Evolutionary conservation across 1,140 invertebrate genomes (phyloP).

Genomic region (Drosophila sucinea): DNA sequence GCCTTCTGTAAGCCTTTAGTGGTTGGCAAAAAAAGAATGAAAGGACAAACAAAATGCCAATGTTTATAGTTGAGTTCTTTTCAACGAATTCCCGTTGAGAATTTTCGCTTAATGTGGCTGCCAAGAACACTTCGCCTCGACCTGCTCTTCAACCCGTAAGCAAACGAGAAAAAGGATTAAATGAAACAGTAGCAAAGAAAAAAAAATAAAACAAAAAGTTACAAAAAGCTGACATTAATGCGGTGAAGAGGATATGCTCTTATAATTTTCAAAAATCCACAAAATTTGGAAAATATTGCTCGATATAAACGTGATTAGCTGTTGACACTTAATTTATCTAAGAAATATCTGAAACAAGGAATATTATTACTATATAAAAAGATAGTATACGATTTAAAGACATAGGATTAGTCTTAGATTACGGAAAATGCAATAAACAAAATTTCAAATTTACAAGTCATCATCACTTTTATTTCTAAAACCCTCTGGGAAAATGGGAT

Average conservation of each 20-base stretch:
- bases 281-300: too few species aligned
- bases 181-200: conserved; percentile 36
- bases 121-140: neutral
- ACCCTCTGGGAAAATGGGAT: too few species aligned
- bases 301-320: too few species aligned
- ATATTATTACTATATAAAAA: too few species aligned
- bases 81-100: conserved; percentile 25
- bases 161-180: conserved; percentile 54
- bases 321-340: too few species aligned
- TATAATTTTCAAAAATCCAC: neutral
- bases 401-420: too few species aligned
- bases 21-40: neutral
- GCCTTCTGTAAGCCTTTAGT: conserved; percentile 9
- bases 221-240: neutral
- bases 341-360: too few species aligned
- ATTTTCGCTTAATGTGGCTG: conserved; percentile 20
- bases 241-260: neutral
- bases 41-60: conserved; percentile 7
- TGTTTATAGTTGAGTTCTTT: conserved; percentile 9
- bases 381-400: too few species aligned
- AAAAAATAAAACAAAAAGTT: conserved; percentile 31
- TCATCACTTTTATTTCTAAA: too few species aligned
- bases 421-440: too few species aligned
- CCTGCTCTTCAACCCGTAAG: conserved; percentile 8
- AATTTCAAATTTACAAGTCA: too few species aligned